Percentiles rank a stretch among this genome's conserved stretches.
Evolutionary conservation across 2,888 invertebrate species (phyloP).

Genomic region (Diaperis boleti): DNA sequence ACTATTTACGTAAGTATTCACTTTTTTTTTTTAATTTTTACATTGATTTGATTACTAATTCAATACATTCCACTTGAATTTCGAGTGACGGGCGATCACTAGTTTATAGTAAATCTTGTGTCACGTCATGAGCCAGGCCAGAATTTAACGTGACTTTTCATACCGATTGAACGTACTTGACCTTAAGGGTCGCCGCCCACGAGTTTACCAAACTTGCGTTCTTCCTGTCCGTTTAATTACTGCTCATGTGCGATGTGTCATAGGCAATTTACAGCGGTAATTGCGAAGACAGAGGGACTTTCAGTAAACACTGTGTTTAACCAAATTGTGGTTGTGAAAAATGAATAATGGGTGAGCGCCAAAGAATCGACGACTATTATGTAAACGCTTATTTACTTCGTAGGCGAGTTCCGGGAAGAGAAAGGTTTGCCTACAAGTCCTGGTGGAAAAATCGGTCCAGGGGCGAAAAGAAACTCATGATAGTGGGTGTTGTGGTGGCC

Average conservation of each 20-base stretch:
- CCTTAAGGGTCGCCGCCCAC: conserved; percentile 20
- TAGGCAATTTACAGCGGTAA: conserved; percentile 12
- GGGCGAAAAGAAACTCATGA: conserved; percentile 27
- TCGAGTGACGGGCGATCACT: too few species aligned
- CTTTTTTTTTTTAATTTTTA: too few species aligned
- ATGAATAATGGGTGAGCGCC: conserved; percentile 26
- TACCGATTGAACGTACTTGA: neutral
- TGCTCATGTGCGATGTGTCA: conserved; percentile 21
- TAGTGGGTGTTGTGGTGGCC: conserved; percentile 12
- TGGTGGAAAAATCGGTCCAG: conserved; percentile 41
- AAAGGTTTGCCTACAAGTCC: conserved; percentile 19
- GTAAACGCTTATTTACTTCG: conserved; percentile 19
- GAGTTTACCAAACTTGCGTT: conserved; percentile 5
- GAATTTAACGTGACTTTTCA: too few species aligned
- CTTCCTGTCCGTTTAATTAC: conserved; percentile 34
- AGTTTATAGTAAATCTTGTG: too few species aligned
- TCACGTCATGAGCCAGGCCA: too few species aligned
- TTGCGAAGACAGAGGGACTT: conserved; percentile 11
- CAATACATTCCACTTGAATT: too few species aligned
- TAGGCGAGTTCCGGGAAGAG: conserved; percentile 11
- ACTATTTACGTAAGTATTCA: too few species aligned
- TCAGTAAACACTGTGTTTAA: conserved; percentile 5
- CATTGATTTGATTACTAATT: too few species aligned
- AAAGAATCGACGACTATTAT: conserved; percentile 18
- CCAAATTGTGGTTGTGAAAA: conserved; percentile 9